Conservation (phyloP, 2,888 invertebrate species). For the Torymus aiolomorphi region DNA sequence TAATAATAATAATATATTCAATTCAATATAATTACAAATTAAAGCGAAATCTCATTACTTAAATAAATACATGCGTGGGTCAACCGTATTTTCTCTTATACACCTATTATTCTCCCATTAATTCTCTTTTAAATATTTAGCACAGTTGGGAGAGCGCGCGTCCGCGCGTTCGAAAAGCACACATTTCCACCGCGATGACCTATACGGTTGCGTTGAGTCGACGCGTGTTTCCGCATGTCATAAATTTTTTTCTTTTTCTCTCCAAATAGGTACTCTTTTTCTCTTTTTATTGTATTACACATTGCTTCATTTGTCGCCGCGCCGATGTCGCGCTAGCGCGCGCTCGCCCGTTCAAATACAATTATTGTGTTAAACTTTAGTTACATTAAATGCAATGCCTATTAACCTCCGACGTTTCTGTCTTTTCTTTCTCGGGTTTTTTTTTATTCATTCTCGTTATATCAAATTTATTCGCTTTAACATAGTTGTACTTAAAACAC, state of each 20-base stretch:
- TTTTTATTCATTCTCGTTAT: background rate
- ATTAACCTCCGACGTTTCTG: slow-evolving; percentile 37
- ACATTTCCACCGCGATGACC: no score
- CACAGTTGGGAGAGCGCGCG: slow-evolving; percentile 35
- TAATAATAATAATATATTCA: slow-evolving; percentile 43
- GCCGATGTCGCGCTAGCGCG: slow-evolving; percentile 20
- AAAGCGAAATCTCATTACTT: slow-evolving; percentile 51
- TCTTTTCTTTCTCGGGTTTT: slow-evolving; percentile 7
- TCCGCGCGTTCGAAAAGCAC: slow-evolving; percentile 17
- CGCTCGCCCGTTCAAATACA: slow-evolving; percentile 44
- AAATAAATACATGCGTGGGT: slow-evolving; percentile 55
- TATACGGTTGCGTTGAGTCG: no score
- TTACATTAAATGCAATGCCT: slow-evolving; percentile 50
- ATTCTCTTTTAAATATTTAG: slow-evolving; percentile 54
- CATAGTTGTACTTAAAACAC: slow-evolving; percentile 43
- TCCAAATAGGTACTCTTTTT: no score
- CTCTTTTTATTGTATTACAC: background rate
- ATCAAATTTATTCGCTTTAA: slow-evolving; percentile 40
- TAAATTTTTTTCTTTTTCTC: no score
- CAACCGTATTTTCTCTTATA: slow-evolving; percentile 38
- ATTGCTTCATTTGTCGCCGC: slow-evolving; percentile 4
- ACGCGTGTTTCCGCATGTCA: no score
- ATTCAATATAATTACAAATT: slow-evolving; percentile 53
- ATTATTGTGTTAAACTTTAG: slow-evolving; percentile 49
- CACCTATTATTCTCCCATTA: slow-evolving; percentile 42